phyloP scores from a whole-genome alignment of 2,888 invertebrate species.

The Brachyptera risi region DNA sequence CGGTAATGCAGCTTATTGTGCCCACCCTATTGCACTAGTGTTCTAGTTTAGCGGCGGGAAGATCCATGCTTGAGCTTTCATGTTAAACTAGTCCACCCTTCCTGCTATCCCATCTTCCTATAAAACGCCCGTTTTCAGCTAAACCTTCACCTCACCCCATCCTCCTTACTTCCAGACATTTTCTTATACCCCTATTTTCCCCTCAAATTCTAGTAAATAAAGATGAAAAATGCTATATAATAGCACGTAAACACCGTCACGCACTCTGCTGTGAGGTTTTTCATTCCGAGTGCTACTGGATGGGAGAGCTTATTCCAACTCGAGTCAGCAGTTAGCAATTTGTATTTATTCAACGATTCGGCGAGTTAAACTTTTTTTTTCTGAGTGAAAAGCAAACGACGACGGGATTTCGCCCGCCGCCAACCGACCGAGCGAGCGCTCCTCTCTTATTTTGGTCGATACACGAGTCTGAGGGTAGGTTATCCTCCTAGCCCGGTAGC shows the following conservation, averaged over 20 bases:
- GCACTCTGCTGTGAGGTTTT: background rate
- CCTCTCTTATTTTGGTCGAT: slow-evolving; percentile 32
- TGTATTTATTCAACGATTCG: slow-evolving; percentile 5
- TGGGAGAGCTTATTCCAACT: background rate
- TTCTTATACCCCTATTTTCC: background rate
- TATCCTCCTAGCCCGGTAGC: slow-evolving; percentile 28
- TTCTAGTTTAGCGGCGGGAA: background rate
- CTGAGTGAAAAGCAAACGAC: slow-evolving; percentile 3
- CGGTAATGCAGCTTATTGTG: background rate
- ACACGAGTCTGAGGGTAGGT: slow-evolving; percentile 25
- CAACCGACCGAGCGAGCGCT: slow-evolving; percentile 12
- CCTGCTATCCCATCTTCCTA: background rate
- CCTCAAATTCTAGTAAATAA: background rate
- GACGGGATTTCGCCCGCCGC: slow-evolving; percentile 7
- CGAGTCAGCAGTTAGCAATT: background rate
- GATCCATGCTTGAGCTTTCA: background rate
- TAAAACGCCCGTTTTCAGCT: background rate
- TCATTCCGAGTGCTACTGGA: background rate
- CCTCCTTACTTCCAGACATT: no score
- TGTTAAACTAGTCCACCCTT: background rate
- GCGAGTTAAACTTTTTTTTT: slow-evolving; percentile 6
- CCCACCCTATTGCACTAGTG: slow-evolving; percentile 1
- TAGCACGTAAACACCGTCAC: background rate
- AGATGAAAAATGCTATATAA: no score
- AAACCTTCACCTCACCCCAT: background rate